These are phyloP conservation scores for Proisotoma minuta DNA, from an alignment of 2,888 invertebrate species.

Conservation along the genomic window DNA sequence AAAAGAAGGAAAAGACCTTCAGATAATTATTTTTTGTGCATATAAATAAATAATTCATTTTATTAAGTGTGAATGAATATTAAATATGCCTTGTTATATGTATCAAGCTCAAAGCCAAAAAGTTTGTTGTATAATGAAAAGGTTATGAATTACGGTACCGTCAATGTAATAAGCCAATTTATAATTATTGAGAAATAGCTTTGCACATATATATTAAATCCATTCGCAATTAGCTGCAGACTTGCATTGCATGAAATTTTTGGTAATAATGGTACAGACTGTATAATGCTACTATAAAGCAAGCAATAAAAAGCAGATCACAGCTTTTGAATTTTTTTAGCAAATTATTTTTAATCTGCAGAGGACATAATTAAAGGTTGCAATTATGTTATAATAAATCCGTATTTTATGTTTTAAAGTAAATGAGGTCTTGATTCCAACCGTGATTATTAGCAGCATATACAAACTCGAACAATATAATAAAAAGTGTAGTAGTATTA, in stretches of 20 bases:
- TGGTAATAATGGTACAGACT: neutral
- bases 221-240: neutral
- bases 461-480: too few species aligned
- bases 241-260: neutral
- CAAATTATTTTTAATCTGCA: neutral
- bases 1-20: neutral
- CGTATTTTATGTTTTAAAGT: neutral
- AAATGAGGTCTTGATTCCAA: neutral
- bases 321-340: neutral
- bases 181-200: neutral
- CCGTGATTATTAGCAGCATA: neutral
- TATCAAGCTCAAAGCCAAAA: too few species aligned
- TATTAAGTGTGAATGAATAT: neutral
- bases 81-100: neutral
- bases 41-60: neutral
- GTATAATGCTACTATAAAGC: too few species aligned
- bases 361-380: neutral
- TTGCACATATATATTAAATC: conserved; percentile 1
- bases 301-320: neutral
- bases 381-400: neutral
- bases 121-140: too few species aligned
- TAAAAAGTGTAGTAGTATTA: neutral
- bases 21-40: neutral
- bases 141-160: too few species aligned
- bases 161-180: too few species aligned